Conservation (phyloP, 2,113 vertebrate genomes). For the Atlantisia rogersi region DNA sequence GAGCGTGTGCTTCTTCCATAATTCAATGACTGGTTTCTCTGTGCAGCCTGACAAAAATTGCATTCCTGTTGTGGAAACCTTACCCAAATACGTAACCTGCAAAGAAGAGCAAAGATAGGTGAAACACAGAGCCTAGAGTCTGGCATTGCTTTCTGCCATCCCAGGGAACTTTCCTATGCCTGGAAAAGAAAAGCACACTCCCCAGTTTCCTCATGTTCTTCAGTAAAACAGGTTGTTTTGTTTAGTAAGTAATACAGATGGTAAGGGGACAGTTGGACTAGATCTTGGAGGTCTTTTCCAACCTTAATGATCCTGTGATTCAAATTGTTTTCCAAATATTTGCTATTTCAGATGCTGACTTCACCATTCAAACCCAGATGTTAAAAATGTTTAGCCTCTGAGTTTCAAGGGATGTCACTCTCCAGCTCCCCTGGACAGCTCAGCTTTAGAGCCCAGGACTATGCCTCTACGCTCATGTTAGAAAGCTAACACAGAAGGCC, state of each 20-base stretch:
- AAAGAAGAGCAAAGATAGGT: slow-evolving; percentile 52
- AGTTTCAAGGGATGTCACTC: background rate
- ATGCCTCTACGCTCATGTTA: background rate
- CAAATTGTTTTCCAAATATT: background rate
- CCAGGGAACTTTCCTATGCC: background rate
- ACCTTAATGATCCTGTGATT: background rate
- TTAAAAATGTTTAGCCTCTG: background rate
- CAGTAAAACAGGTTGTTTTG: background rate
- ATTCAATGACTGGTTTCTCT: slow-evolving; percentile 91
- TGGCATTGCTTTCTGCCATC: background rate
- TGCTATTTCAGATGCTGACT: background rate
- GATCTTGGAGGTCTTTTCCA: too few relatives aligned
- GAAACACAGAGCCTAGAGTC: background rate
- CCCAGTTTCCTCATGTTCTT: background rate
- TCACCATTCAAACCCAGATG: background rate
- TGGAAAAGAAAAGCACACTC: background rate
- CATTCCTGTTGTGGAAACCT: slow-evolving; percentile 90
- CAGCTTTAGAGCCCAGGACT: background rate
- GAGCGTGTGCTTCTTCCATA: slow-evolving; percentile 86
- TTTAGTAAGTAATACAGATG: too few relatives aligned
- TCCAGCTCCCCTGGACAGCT: background rate
- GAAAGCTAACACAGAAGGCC: background rate
- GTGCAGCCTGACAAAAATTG: slow-evolving; percentile 96
- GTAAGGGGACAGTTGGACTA: too few relatives aligned
- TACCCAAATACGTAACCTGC: slow-evolving; percentile 96